These are phyloP conservation scores for Percina caprodes DNA, from an alignment of 2,113 vertebrate genomes.

Conservation along the genomic window DNA sequence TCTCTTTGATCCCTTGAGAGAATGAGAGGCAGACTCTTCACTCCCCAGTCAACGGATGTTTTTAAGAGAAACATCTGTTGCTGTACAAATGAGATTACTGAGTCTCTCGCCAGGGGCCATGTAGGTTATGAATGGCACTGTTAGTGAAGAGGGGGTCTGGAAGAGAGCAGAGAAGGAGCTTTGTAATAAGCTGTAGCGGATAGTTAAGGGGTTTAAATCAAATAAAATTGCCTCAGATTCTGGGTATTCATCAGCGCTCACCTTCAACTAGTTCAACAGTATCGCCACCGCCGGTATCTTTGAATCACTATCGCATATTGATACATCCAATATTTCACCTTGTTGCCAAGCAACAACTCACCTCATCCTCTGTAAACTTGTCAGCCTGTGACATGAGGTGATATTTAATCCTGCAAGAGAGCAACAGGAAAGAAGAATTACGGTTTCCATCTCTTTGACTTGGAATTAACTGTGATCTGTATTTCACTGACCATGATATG, in stretches of 20 bases:
- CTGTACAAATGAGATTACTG: conserved; percentile 80
- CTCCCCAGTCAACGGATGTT: conserved; percentile 75
- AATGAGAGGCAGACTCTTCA: conserved; percentile 67
- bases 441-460: conserved; percentile 40
- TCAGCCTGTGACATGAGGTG: conserved; percentile 61
- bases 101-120: conserved; percentile 71
- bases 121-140: conserved; percentile 76
- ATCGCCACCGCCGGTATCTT: conserved; percentile 12
- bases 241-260: conserved; percentile 62
- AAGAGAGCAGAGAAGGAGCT: conserved; percentile 61
- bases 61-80: conserved; percentile 84
- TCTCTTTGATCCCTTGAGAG: conserved; percentile 75
- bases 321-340: conserved; percentile 67
- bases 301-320: conserved; percentile 56
- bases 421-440: conserved; percentile 38
- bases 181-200: conserved; percentile 67
- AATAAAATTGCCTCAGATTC: conserved; percentile 55
- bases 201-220: conserved; percentile 68
- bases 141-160: conserved; percentile 49
- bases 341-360: conserved; percentile 79
- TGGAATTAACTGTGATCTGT: conserved; percentile 41
- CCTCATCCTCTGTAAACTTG: conserved; percentile 69
- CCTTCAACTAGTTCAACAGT: conserved; percentile 48
- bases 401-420: conserved; percentile 62
- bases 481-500: conserved; percentile 20